Evolutionary conservation across 2,888 invertebrate species (phyloP).

Genomic region (Amblyjoppa fuscipennis): DNA sequence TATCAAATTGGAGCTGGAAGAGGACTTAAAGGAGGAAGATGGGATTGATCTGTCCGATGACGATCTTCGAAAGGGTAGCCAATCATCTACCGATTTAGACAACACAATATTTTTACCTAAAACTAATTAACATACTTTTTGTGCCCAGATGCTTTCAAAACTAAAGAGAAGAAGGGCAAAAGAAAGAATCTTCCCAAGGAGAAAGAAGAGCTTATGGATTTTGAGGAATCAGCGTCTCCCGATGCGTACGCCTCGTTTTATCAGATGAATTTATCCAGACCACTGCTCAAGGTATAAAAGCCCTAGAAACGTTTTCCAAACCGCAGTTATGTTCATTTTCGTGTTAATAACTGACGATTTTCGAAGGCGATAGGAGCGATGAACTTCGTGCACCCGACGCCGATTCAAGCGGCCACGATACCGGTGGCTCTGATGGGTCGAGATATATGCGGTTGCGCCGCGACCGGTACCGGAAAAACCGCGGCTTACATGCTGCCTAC

Average conservation of each 20-base stretch:
- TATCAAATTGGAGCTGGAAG: slow-evolving; percentile 68
- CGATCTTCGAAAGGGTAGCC: slow-evolving; percentile 87
- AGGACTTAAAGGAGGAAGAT: slow-evolving; percentile 82
- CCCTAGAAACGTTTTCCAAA: slow-evolving; percentile 6
- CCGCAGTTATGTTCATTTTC: not conserved
- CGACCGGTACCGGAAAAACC: slow-evolving; percentile 99
- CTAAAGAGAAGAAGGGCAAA: slow-evolving; percentile 80
- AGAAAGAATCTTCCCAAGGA: slow-evolving; percentile 85
- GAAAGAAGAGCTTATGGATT: slow-evolving; percentile 85
- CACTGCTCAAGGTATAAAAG: slow-evolving; percentile 91
- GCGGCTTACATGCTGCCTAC: slow-evolving; percentile 99
- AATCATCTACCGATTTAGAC: not conserved
- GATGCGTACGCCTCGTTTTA: slow-evolving; percentile 92
- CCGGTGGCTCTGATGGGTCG: slow-evolving; percentile 96
- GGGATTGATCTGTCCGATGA: slow-evolving; percentile 91
- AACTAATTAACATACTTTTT: not conserved
- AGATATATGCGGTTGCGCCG: slow-evolving; percentile 99
- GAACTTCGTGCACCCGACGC: slow-evolving; percentile 97
- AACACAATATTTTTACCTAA: not conserved
- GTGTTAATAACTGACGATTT: slow-evolving; percentile 63
- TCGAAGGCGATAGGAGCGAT: slow-evolving; percentile 92
- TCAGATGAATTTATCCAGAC: slow-evolving; percentile 98
- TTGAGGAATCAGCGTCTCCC: slow-evolving; percentile 89
- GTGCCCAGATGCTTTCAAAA: slow-evolving; percentile 79
- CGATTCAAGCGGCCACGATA: slow-evolving; percentile 98